Percentiles rank a stretch among this genome's conserved stretches.
phyloP scores from a whole-genome alignment of 2,797 vertebrate species.

The Acrossocheilus fasciatus region DNA sequence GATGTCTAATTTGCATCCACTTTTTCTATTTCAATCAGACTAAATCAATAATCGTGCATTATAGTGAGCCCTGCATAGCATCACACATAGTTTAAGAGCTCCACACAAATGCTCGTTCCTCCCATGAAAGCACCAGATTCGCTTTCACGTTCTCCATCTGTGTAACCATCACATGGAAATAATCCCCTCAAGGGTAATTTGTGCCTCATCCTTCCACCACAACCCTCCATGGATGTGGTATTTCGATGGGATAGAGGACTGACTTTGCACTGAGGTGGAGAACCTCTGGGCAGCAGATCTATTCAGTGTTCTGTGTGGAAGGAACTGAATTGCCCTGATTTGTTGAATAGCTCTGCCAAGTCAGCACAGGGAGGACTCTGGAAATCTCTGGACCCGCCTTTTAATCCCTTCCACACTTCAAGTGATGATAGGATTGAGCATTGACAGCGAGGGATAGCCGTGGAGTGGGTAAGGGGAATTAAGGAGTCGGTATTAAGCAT shows the following conservation, averaged over 20 bases:
- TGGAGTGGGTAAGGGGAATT: slow-evolving; percentile 10
- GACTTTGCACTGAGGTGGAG: slow-evolving; percentile 24
- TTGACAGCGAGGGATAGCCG: neutral
- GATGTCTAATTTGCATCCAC: neutral
- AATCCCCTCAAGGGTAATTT: slow-evolving; percentile 28
- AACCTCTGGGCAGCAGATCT: slow-evolving; percentile 38
- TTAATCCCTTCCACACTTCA: slow-evolving; percentile 10
- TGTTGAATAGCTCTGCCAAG: slow-evolving; percentile 27
- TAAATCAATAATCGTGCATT: neutral
- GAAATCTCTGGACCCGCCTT: neutral
- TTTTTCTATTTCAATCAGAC: neutral
- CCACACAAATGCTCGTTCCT: slow-evolving; percentile 19
- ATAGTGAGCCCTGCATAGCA: neutral
- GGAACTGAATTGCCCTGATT: slow-evolving; percentile 36
- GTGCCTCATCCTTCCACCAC: slow-evolving; percentile 14
- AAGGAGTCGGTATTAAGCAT: neutral
- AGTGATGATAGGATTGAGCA: slow-evolving; percentile 27
- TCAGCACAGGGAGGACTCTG: slow-evolving; percentile 14
- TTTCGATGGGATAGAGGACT: slow-evolving; percentile 18
- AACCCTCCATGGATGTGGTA: slow-evolving; percentile 2
- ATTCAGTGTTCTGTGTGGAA: slow-evolving; percentile 26
- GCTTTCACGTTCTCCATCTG: neutral
- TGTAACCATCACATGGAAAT: slow-evolving; percentile 10
- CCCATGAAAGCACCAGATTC: slow-evolving; percentile 3
- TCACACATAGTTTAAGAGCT: neutral